These are phyloP conservation scores for Conus ventricosus DNA, from an alignment of 1,140 invertebrate genomes.

Conservation along the genomic window DNA sequence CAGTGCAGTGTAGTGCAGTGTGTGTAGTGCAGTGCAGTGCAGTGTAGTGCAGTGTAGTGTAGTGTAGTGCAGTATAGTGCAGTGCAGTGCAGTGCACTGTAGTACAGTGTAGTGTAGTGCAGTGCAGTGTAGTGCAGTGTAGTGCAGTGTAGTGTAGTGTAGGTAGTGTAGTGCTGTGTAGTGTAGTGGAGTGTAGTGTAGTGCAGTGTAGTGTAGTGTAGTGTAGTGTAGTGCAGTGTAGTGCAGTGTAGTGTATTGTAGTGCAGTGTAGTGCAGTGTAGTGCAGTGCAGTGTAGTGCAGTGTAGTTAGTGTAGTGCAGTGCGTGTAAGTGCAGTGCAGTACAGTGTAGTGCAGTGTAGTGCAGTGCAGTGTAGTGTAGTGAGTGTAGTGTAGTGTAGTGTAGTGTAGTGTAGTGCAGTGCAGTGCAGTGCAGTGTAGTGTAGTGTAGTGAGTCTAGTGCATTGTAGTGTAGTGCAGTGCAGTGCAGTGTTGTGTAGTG, in stretches of 20 bases:
- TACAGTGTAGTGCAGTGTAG: slow-evolving; percentile 27
- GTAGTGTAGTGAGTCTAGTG: too few species aligned
- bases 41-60: slow-evolving; percentile 30
- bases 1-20: slow-evolving; percentile 29
- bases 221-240: neutral
- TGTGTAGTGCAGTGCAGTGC: slow-evolving; percentile 33
- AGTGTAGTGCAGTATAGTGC: slow-evolving; percentile 30
- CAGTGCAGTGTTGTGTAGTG: too few species aligned
- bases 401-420: too few species aligned
- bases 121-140: slow-evolving; percentile 31
- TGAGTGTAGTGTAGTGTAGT: too few species aligned
- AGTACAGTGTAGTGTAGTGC: slow-evolving; percentile 5
- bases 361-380: too few species aligned
- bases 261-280: too few species aligned
- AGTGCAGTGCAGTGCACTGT: slow-evolving; percentile 26
- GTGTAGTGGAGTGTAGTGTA: neutral
- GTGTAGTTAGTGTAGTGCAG: slow-evolving; percentile 38
- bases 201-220: neutral
- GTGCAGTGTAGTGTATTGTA: neutral
- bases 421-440: too few species aligned
- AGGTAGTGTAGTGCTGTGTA: slow-evolving; percentile 17
- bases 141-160: too few species aligned
- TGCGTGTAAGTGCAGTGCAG: slow-evolving; percentile 34
- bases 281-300: slow-evolving; percentile 29
- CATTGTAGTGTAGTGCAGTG: too few species aligned